Percentiles rank a stretch among this genome's conserved stretches.
Evolutionary conservation across 2,888 invertebrate species (phyloP).

Genomic region (Syrphus vitripennis): DNA sequence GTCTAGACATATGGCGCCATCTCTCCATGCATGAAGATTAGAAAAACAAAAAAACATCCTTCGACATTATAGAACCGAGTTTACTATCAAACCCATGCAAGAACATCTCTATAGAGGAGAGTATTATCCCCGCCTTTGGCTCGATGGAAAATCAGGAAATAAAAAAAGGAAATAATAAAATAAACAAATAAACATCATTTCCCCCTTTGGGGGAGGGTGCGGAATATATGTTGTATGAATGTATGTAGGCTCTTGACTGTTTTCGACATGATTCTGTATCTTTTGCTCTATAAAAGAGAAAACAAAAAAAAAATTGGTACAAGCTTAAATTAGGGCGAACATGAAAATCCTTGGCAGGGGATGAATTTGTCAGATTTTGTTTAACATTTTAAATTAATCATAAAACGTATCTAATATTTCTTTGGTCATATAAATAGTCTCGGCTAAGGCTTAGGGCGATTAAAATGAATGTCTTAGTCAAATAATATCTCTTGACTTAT

Average conservation of each 20-base stretch:
- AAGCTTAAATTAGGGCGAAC: conserved; percentile 8
- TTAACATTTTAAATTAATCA: conserved; percentile 29
- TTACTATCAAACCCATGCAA: background rate
- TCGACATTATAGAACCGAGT: background rate
- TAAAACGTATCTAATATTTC: background rate
- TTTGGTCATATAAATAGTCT: background rate
- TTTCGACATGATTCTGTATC: conserved; percentile 1
- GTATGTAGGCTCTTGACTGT: background rate
- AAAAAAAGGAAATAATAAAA: conserved; percentile 32
- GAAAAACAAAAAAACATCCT: conserved; percentile 43
- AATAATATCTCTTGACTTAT: background rate
- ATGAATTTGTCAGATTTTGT: conserved; percentile 24
- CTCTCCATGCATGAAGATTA: conserved; percentile 61
- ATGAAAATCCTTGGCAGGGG: conserved; percentile 15
- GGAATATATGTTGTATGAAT: too few relatives aligned
- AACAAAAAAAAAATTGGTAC: background rate
- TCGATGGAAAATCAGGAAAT: conserved; percentile 34
- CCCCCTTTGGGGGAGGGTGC: background rate
- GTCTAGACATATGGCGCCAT: conserved; percentile 76
- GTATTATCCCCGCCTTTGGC: conserved; percentile 16
- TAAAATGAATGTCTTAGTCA: background rate
- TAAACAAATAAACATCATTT: conserved; percentile 57
- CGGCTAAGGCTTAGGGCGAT: background rate
- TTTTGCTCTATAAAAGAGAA: background rate
- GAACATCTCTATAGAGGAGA: background rate